phyloP scores from a whole-genome alignment of 2,797 vertebrate species.

The Acipenser transmontanus region DNA sequence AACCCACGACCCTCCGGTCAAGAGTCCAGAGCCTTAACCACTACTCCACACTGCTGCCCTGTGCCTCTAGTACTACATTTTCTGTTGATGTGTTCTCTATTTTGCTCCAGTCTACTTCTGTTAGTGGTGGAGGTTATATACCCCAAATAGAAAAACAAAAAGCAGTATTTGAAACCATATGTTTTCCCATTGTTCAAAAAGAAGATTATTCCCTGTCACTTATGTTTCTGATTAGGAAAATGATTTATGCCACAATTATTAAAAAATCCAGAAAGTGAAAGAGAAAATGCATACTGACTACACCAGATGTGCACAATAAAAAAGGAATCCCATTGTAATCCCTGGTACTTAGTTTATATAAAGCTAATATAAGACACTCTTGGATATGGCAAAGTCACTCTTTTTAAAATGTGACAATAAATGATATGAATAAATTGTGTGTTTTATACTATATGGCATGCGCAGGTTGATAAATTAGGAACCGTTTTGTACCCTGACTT shows the following conservation, averaged over 20 bases:
- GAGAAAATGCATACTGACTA: constrained; percentile 99
- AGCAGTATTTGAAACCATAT: constrained; percentile 95
- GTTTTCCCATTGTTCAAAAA: constrained; percentile 97
- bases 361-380: constrained; percentile 97
- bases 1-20: too few relatives aligned
- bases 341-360: constrained; percentile 98
- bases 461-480: constrained; percentile 99
- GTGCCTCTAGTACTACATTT: background rate
- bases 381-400: constrained; percentile 97
- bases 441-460: constrained; percentile 98
- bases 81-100: background rate
- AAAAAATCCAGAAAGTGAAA: constrained; percentile 99
- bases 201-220: constrained; percentile 98
- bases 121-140: constrained; percentile 59
- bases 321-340: constrained; percentile 99
- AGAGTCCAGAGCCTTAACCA: too few relatives aligned
- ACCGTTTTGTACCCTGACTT: constrained; percentile 98
- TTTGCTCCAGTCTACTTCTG: constrained; percentile 11
- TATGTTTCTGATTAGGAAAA: constrained; percentile 99
- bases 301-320: constrained; percentile 99
- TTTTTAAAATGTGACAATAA: constrained; percentile 98
- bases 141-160: constrained; percentile 65
- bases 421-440: constrained; percentile 99
- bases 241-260: constrained; percentile 99
- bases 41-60: too few relatives aligned